Evolutionary conservation across 2,888 invertebrate genomes (phyloP), one percentile per base, ranked within the genome.

Genomic region (Nebria salina): DNA sequence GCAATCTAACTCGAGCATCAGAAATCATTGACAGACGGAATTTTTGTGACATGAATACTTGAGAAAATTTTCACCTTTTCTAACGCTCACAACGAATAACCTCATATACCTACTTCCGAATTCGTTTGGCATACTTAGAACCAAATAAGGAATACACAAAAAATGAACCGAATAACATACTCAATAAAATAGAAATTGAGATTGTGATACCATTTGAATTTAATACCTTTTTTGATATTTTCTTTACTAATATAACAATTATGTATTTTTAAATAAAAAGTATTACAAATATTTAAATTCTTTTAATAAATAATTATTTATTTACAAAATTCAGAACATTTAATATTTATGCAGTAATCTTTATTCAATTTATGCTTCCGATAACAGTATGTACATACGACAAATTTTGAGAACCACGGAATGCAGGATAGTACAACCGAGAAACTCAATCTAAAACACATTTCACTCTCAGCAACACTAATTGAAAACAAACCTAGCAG

Each of bases 371-470:
- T 34, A 34, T 34, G 34, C 34, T 34, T 34, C 2, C 5, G 34
- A 34, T 34, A 34, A 34, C 34, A 34, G 34, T 34, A 34, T 5
- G 34, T 34, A 5, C 34, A 34, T 34, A 34, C 34, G 34, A 34
- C 34, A 34, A 34, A 34, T 5, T 34, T 34, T 34, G 5, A 34
- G 34, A 34, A 5, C 34, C 34, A 34, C 5, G 34, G 34, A 34
- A 34, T 34, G 34, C 34, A 34, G 34, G 34, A 34, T 34, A 34
- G 0, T 34, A 34, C 34, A 34, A 34, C 34, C 34, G 34, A 34
- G 34, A 34, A 34, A 34, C 76, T 76, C 81, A 76, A 81, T 81
- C 76, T 81, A 81, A 81, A 81, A 81, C 81, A 81, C 81, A 81
- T 81, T 81, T 81, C 76, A 76, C 72, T 81, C 73, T 15, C 65